Base-by-base conservation (phyloP, 64 coral and sea anemone genomes). In the Exaiptasia diaphana region DNA sequence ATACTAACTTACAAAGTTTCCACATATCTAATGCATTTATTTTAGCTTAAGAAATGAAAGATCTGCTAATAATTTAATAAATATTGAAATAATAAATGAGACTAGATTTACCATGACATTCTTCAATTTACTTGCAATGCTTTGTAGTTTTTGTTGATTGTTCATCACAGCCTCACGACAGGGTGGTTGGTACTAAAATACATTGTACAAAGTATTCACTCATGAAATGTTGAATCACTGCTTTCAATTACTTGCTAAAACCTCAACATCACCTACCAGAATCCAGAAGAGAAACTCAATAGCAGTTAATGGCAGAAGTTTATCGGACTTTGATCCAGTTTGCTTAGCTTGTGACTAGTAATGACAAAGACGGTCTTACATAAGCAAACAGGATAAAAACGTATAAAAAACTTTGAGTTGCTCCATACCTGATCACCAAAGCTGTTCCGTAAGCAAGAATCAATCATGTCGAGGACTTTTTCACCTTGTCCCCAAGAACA, bases 391-490 rank as follows among this genome's bases (percentile, higher is more conserved):
- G 18, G 30, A 40, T 6, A 38, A 31, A 5, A 21, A 35, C 7
- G 33, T 22, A 1, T 48, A 1, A 50, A 38, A 65, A 82, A 55
- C 79, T 1, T 68, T 82, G 15, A 52, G 18, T 38, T 11, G n/a
- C 23, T 48, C 62, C 24, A 20, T 68, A 9, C 20, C 11, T 42
- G 60, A 6, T 69, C 31, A 30, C 37, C 27, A 38, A 21, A 82
- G 50, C 65, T 75, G 31, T 67, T 21, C 4, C 4, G 42, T 9
- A 46, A 77, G 50, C 71, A 34, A 17, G 33, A 78, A 57, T 83
- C 38, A 22, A 91, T 91, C 7, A 91, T 53, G 15, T 85, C 73
- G 24, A 99, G 80, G n/a, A 99, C 85, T 20, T 92, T 79, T 28
- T 29, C 28, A 20, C 35, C 64, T 80, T 54, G 79, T 35, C 53